These are phyloP conservation scores for Crocidura indochinensis DNA, from an alignment of 2,797 vertebrate species.

Conservation along the genomic window DNA sequence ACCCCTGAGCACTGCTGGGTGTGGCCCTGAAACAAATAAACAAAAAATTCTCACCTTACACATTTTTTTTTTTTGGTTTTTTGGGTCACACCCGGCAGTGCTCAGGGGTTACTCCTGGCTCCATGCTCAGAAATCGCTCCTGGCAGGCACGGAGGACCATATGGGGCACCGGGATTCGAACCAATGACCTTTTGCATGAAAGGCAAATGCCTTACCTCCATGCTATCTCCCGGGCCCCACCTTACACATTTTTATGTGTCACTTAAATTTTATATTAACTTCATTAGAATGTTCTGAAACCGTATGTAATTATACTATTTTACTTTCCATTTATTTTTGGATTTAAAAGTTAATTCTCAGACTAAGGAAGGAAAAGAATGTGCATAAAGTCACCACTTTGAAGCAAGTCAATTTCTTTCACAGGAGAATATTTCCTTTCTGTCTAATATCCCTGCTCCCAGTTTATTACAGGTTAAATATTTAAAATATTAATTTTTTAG, in stretches of 20 bases:
- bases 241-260: neutral
- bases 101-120: no score
- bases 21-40: no score
- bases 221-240: no score
- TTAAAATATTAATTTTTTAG: constrained; percentile 74
- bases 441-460: constrained; percentile 1
- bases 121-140: no score
- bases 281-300: neutral
- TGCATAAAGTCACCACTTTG: neutral
- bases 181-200: no score
- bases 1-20: no score
- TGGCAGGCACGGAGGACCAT: no score
- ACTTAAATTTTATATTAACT: neutral
- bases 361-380: constrained; percentile 15
- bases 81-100: no score
- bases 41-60: no score
- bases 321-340: neutral
- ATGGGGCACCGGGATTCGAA: no score
- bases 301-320: neutral
- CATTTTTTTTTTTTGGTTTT: no score
- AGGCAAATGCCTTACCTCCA: no score
- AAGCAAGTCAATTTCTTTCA: constrained; percentile 29
- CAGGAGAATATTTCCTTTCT: constrained; percentile 59
- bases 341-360: constrained; percentile 29
- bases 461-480: constrained; percentile 4